Base-by-base conservation (phyloP, 2,797 vertebrate species). In the Sandelia bainsii region DNA sequence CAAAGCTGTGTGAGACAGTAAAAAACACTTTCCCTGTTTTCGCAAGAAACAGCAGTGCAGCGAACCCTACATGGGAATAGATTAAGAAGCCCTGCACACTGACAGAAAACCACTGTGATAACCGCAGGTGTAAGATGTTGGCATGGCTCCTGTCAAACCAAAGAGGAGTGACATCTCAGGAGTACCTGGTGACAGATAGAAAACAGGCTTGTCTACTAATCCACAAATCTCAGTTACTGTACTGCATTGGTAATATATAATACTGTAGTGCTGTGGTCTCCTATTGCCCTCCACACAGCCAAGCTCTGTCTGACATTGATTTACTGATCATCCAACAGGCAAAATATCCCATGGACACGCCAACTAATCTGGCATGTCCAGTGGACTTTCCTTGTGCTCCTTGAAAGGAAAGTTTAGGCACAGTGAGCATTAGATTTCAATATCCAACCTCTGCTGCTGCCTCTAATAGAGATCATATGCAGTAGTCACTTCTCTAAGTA, bases 281-380 rank as follows among this genome's bases (percentile, higher is more conserved):
- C 57, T 22, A 10, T 65, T 77, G 69, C 68, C 45, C 69, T 75
- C 63, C 32, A 37, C 49, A 25, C 39, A 81, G 54, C 76, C 19
- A 13, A 42, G 17, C 62, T 75, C 63, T 62, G 79, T 73, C 61
- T 86, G 76, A 85, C 56, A 0, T 8, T 82, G 83, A 88, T 81
- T 73, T 73, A 90, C 61, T 54, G 69, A 83, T 45, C 72, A 37
- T 71, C 52, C 66, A 52, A 57, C 65, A 42, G 49, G 44, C 48
- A 77, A 81, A 87, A 87, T 87, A 86, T 87, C 79, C 74, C 87
- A 90, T 19, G 25, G 78, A 82, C 66, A 59, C 62, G 84, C 60
- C 75, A 84, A 68, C 67, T 59, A 70, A 79, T 63, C 75, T 40
- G 54, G 45, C 40, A 45, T 10, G 16, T 8, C 19, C 62, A 56